Evolutionary conservation across 2,113 vertebrate genomes (phyloP).

Genomic region (Bostrychus sinensis): DNA sequence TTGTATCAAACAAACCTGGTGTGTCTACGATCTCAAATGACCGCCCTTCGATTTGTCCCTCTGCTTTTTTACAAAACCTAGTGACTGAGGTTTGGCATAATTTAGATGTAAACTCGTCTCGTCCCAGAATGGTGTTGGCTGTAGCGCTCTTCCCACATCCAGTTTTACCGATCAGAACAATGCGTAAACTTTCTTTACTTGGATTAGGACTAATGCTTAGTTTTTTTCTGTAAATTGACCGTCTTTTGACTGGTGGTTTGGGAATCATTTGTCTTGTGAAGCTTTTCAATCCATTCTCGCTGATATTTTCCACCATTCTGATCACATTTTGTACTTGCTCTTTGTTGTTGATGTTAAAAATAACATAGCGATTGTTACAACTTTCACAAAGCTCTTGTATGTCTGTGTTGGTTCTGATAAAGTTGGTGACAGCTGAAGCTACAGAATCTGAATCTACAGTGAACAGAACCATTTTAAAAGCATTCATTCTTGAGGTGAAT

Average conservation of each 20-base stretch:
- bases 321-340: conserved; percentile 10
- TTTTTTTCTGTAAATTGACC: not conserved
- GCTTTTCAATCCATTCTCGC: not conserved
- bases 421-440: conserved; percentile 7
- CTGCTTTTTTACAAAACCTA: conserved; percentile 14
- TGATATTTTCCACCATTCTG: not conserved
- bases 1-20: conserved; percentile 31
- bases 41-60: conserved; percentile 9
- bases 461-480: conserved; percentile 43
- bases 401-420: fast-evolving
- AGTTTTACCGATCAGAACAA: conserved; percentile 43
- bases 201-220: not conserved
- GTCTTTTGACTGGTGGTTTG: not conserved
- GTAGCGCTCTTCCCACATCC: conserved; percentile 50
- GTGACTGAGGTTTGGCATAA: not conserved
- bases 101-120: not conserved
- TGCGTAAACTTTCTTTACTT: conserved; percentile 21
- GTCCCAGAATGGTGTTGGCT: conserved; percentile 35
- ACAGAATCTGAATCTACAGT: conserved; percentile 8
- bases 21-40: conserved; percentile 34
- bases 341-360: conserved; percentile 14
- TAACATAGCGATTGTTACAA: conserved; percentile 2
- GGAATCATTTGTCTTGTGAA: not conserved
- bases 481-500: conserved; percentile 15
- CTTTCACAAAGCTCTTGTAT: conserved; percentile 23